phyloP scores from a whole-genome alignment of 92 coral and sea anemone genomes.

The Siderastrea siderea region DNA sequence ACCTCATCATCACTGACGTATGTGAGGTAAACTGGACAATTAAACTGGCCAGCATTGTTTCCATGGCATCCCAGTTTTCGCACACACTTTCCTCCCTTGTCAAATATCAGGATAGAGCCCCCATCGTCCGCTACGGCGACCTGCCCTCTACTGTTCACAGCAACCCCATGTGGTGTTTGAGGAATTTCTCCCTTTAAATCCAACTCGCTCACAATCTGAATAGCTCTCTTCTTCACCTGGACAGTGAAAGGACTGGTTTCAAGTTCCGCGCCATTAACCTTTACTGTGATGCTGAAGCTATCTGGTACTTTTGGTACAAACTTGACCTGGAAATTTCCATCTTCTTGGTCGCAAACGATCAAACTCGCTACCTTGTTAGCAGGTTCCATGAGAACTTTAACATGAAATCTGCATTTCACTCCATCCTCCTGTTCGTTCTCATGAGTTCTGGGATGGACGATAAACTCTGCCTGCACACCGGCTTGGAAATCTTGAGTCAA shows the following conservation, averaged over 20 bases:
- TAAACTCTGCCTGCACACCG: neutral
- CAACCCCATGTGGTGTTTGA: neutral
- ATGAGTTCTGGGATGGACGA: neutral
- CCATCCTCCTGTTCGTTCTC: neutral
- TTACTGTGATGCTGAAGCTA: neutral
- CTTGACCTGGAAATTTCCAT: neutral
- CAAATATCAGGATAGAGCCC: neutral
- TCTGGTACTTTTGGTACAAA: conserved; percentile 5
- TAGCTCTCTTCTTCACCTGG: neutral
- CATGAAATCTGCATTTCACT: neutral
- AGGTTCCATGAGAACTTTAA: conserved; percentile 4
- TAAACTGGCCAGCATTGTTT: neutral
- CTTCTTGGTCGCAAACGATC: neutral
- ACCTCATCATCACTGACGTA: neutral
- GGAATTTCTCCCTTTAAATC: neutral
- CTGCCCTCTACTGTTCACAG: neutral
- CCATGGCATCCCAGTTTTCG: conserved; percentile 7
- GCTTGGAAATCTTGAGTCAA: conserved; percentile 1
- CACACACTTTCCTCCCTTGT: neutral
- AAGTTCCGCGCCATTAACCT: neutral
- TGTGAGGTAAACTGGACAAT: neutral
- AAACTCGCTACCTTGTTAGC: neutral
- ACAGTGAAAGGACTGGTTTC: neutral
- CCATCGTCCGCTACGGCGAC: neutral
- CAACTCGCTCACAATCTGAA: neutral